Evolutionary conservation across 2,113 vertebrate genomes (phyloP), one percentile per base, ranked within the genome.

Genomic region (Spheniscus mendiculus): DNA sequence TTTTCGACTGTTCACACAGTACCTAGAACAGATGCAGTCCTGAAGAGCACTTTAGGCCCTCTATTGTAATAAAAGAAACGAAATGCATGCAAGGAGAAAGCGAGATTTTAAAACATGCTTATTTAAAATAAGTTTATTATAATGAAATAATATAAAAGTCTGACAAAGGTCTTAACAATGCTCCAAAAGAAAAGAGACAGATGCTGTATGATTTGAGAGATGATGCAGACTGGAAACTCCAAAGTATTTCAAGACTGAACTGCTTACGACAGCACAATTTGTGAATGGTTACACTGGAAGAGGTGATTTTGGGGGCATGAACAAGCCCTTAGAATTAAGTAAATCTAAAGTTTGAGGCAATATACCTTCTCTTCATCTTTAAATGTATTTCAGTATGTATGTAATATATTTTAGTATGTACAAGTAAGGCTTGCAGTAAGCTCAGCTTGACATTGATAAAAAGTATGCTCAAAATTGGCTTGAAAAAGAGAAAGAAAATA

Each of bases 51-150:
- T 69, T 93, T 18, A 83, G 66, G 49, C 92, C 63, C 85, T 62
- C 23, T 36, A 22, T 8, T 58, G 63, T n/a, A 92, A 62, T 20
- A 66, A 90, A 94, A 89, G 21, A 77, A 95, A 45, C 38, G 79
- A 85, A 94, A 90, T 44, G 34, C 84, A 95, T 93, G 93, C 89
- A 91, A 83, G 85, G 82, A 97, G 69, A 85, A 90, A 86, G 82
- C 0, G 5, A 96, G 66, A 91, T 94, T 93, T 95, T 77, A 95
- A 83, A 97, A 91, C 93, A 95, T 85, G 94, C 91, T 96, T 96
- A 96, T 97, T 98, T 95, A 96, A 98, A 98, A 98, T 98, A 98
- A 97, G 92, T 98, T 98, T 98, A 98, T 98, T 98, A 79, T 96
- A 97, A 95, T 93, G 97, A 98, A 97, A 23, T 97, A 96, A 47